Percentiles rank a stretch among this genome's conserved stretches.
Conservation (phyloP, 1,140 invertebrate species). For the Penaeus chinensis region DNA sequence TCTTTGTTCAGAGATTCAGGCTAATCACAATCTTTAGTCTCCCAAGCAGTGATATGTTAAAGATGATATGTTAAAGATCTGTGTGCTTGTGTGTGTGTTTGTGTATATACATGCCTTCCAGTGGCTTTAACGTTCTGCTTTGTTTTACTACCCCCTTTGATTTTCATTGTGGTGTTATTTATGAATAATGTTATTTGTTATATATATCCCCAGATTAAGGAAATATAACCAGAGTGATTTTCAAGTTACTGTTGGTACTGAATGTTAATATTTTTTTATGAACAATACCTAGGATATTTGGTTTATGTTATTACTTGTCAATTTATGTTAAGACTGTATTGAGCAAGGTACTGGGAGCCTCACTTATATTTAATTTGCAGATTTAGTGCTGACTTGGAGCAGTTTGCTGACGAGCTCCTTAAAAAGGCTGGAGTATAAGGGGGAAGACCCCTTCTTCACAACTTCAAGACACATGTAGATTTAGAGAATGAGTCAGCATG, state of each 20-base stretch:
- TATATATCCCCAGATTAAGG: no score
- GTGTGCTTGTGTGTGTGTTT: neutral
- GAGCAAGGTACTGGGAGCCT: neutral
- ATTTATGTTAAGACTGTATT: neutral
- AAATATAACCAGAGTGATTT: no score
- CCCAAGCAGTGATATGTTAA: neutral
- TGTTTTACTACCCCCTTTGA: no score
- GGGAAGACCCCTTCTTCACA: no score
- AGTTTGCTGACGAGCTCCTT: slow-evolving; percentile 57
- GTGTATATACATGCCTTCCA: no score
- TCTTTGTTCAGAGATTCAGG: no score
- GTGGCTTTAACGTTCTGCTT: no score
- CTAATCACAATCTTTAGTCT: neutral
- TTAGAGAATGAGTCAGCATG: no score
- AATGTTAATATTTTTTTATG: neutral
- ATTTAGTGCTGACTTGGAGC: slow-evolving; percentile 59
- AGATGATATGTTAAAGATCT: neutral
- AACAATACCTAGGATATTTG: neutral
- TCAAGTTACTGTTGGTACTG: no score
- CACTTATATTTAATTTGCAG: slow-evolving; percentile 18
- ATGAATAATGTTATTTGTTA: no score
- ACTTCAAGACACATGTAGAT: no score
- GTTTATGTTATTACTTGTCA: neutral
- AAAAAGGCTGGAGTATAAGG: slow-evolving; percentile 53
- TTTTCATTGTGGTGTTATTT: no score